Evolutionary conservation across 2,113 vertebrate genomes (phyloP).

Genomic region (Ornithorhynchus anatinus): DNA sequence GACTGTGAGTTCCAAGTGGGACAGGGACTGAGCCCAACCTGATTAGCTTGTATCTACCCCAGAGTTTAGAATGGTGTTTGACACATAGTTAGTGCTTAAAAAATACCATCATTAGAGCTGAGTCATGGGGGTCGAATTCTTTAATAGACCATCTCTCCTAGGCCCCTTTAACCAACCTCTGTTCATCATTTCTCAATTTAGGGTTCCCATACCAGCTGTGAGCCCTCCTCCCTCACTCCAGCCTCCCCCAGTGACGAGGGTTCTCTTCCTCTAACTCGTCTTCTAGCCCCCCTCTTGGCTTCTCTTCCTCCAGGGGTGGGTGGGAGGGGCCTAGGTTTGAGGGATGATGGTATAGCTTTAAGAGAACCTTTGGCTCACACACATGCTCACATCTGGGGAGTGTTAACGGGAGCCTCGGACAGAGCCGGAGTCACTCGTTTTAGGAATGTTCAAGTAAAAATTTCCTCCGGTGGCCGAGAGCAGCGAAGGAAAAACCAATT

Average conservation of each 20-base stretch:
- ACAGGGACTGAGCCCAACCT: too few relatives aligned
- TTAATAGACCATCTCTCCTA: not conserved
- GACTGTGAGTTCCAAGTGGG: too few relatives aligned
- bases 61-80: too few relatives aligned
- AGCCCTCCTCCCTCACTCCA: not conserved
- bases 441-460: constrained; percentile 51
- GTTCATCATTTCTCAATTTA: constrained; percentile 37
- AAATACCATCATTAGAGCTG: too few relatives aligned
- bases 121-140: constrained; percentile 29
- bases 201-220: constrained; percentile 21
- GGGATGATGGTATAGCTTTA: constrained; percentile 58
- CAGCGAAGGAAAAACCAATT: not conserved
- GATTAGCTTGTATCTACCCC: too few relatives aligned
- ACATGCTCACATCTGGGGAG: constrained; percentile 61
- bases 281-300: not conserved
- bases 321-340: constrained; percentile 23
- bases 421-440: constrained; percentile 39
- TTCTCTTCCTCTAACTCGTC: not conserved
- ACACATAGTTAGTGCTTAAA: too few relatives aligned
- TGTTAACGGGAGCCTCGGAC: constrained; percentile 46
- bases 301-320: not conserved
- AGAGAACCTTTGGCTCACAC: constrained; percentile 53
- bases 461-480: constrained; percentile 26
- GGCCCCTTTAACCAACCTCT: constrained; percentile 6
- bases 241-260: constrained; percentile 1